Base-by-base conservation (phyloP, 2,797 vertebrate genomes). In the Nyctalus aviator region DNA sequence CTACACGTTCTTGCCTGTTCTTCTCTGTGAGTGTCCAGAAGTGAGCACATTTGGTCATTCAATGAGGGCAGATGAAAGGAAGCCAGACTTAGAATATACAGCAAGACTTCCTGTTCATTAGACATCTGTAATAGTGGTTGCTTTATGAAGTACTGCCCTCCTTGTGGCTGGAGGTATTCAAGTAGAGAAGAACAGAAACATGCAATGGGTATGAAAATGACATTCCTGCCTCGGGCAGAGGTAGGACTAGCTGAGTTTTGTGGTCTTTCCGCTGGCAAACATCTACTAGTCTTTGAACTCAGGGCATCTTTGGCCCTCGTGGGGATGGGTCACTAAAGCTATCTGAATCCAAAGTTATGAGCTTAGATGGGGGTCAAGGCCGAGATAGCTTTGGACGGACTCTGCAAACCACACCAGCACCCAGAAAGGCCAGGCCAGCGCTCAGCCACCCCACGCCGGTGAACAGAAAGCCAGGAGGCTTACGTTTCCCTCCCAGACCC, bases 81-180 rank as follows among this genome's bases (percentile, higher is more conserved):
- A 82, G 50, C 37, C 50, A 14, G n/a, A 76, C 18, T 20, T 25
- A 35, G 59, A 69, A 46, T 37, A 46, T 50, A 75, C 27, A 13
- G 64, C 1, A 35, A 59, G 25, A 44, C 53, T 84, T 85, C 4
- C 50, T 35, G 0, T 23, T 18, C 46, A 32, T 10, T n/a, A 79
- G 64, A 72, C 32, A 1, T 2, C 0, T 0, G 0, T 9, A 8
- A 23, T 17, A 15, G 15, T 8, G 55, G 50, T 66, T 35, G 23
- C 35, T 85, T 73, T 68, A 30, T 83, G 53, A 68, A 46, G 30
- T 3, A 18, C 75, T 1, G 53, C 57, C 27, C 17, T 46, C 18
- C 27, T 35, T 12, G 32, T 27, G 10, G 0, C 62, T 75, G 72
- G 73, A 53, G 27, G 20, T 30, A 17, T 41, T 68, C 77, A 68